Evolutionary conservation across 2,113 vertebrate genomes (phyloP).

Genomic region (Alectura lathami): DNA sequence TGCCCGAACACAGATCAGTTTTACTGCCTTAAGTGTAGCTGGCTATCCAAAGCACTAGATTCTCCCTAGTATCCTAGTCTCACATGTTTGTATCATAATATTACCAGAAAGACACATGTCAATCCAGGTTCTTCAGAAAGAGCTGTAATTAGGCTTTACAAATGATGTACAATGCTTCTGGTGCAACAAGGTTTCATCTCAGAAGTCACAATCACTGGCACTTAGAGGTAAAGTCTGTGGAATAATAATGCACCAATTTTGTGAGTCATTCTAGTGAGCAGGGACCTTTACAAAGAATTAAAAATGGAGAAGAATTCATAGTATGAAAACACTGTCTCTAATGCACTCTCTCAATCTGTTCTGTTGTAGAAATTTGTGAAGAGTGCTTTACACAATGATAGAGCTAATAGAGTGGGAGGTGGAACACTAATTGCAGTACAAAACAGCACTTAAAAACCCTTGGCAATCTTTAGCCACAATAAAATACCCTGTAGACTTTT

Average conservation of each 20-base stretch:
- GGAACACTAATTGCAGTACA: constrained; percentile 25
- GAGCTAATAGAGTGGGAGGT: neutral
- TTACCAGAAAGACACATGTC: neutral
- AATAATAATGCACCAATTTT: neutral
- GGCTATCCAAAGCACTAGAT: neutral
- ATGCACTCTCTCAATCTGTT: neutral
- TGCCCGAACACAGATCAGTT: neutral
- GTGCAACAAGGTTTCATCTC: neutral
- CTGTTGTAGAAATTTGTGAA: neutral
- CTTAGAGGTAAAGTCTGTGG: neutral
- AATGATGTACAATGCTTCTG: neutral
- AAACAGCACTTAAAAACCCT: neutral
- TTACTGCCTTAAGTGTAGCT: neutral
- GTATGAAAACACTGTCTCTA: constrained; percentile 2
- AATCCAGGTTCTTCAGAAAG: neutral
- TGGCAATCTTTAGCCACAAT: neutral
- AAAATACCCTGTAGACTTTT: neutral
- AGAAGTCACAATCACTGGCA: neutral
- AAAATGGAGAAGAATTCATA: neutral
- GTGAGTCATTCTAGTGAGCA: neutral
- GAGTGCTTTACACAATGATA: neutral
- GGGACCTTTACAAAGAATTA: neutral
- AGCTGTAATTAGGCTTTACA: neutral
- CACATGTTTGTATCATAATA: neutral
- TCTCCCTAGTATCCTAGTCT: neutral